These are phyloP conservation scores for Crax fasciolata DNA, from an alignment of 2,797 vertebrate genomes.

Conservation along the genomic window DNA sequence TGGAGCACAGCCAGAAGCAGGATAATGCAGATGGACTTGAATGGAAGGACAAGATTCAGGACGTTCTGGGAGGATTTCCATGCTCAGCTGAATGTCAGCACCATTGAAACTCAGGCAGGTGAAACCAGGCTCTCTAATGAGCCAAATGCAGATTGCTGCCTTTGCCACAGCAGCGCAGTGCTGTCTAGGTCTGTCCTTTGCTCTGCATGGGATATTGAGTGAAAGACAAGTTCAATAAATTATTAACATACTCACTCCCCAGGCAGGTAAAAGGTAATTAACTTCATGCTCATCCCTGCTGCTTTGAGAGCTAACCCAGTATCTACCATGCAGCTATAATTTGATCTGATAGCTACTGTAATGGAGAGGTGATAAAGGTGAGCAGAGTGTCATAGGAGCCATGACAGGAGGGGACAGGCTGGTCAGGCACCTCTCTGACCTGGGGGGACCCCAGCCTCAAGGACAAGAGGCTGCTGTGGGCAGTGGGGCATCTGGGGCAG, in stretches of 20 bases:
- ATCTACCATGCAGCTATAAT: background rate
- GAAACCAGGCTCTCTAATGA: background rate
- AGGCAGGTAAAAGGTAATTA: conserved; percentile 31
- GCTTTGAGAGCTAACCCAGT: background rate
- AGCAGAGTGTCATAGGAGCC: background rate
- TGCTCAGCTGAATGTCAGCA: conserved; percentile 3
- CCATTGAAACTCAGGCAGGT: background rate
- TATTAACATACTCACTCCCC: background rate
- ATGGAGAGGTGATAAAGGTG: background rate
- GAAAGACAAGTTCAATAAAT: background rate
- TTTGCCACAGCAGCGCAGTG: background rate
- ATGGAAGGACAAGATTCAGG: background rate
- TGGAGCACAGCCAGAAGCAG: conserved; percentile 7
- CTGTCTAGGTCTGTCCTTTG: background rate
- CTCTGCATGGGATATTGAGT: background rate
- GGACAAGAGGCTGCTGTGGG: background rate
- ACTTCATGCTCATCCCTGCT: background rate
- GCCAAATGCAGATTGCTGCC: background rate
- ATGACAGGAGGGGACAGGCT: background rate
- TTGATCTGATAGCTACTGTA: background rate
- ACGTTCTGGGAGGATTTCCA: background rate
- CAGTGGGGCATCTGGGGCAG: no score
- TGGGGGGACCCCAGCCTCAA: background rate
- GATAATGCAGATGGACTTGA: background rate
- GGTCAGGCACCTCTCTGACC: background rate